Base-by-base conservation (phyloP, 2,888 invertebrate genomes). In the Tridacna crocea region DNA sequence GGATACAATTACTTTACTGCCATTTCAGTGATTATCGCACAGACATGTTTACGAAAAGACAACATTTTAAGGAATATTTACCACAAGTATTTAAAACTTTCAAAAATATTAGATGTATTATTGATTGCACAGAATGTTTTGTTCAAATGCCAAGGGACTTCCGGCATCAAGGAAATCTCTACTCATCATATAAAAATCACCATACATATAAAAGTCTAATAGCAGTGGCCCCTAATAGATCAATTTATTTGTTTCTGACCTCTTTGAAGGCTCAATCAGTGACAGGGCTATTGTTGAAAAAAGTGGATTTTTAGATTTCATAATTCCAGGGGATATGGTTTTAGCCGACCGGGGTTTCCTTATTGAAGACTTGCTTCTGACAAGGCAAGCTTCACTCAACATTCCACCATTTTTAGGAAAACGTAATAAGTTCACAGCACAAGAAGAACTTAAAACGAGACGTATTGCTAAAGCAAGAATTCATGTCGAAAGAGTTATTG, bases 121-220 rank as follows among this genome's bases (percentile, higher is more conserved):
- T 82, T 24, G 82, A 82, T 66, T 78, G 78, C 46, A 78, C 75
- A 65, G 82, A 78, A 47, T 72, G 75, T 46, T 78, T 78, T 82
- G 72, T 75, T 12, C 72, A 82, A 61, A 70, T 63, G 61, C 75
- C 78, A 17, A 24, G 78, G 8, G 58, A 82, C 26, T 78, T 82
- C 75, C 68, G 74, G 22, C 74, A 75, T 26, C 78, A 82, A 65
- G 82, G 75, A 3, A 82, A 82, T 65, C 51, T 68, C 27, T 77
- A 77, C 36, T 77, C 81, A 12, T 58, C 77, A 12, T 77, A 81
- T 36, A 77, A 77, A 70, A 77, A 75, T 24, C 77, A 80, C 70
- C 22, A 77, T 17, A 83, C 83, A 68, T 26, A 74, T 36, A 83
- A 80, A 80, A 75, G 77, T 58, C 55, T 83, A 12, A 77, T 77